Evolutionary conservation across 2,797 vertebrate species (phyloP), one percentile per base, ranked within the genome.

Genomic region (Gymnoscopelus braueri): DNA sequence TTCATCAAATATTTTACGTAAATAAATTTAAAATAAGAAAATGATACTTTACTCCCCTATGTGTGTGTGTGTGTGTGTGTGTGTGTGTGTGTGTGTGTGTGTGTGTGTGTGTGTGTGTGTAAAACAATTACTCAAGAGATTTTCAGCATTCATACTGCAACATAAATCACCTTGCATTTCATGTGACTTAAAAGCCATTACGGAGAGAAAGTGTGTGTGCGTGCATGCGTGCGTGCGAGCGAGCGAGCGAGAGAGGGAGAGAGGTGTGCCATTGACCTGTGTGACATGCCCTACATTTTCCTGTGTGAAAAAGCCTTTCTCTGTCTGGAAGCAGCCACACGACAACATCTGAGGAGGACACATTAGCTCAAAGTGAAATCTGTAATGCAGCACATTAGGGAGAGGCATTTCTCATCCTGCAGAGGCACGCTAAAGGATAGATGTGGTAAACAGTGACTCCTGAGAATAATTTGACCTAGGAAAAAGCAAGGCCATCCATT

Each of bases 381-480:
- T 82, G 82, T 85, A 85, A 81, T 72, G 70, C 66, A 7, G 75
- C 66, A 75, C 76, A 82, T 85, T 76, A 63, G 74, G 75, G 52
- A 71, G 81, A 67, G 75, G 62, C 71, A 80, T 88, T 86, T 81
- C 83, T 89, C 83, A 85, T 86, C 73, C 60, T 0, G 14, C 77
- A 39, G 77, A 56, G 66, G 10, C 11, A 60, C 39, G 67, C 39
- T 44, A 44, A 44, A 71, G 65, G 82, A 77, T 66, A 68, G 67
- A 79, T 83, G 78, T 81, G 77, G 78, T 85, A 83, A 90, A 86
- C 75, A 78, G 76, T 14, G 63, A 66, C 86, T 90, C 83, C 78
- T 35, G 79, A 83, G 82, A 75, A 79, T 82, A 84, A 82, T 81
- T 77, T 86, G 68, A 85, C 79, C 82, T 78, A 68, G 5, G 39